Conservation (phyloP, 2,113 vertebrate genomes). For the Coregonus clupeaformis region DNA sequence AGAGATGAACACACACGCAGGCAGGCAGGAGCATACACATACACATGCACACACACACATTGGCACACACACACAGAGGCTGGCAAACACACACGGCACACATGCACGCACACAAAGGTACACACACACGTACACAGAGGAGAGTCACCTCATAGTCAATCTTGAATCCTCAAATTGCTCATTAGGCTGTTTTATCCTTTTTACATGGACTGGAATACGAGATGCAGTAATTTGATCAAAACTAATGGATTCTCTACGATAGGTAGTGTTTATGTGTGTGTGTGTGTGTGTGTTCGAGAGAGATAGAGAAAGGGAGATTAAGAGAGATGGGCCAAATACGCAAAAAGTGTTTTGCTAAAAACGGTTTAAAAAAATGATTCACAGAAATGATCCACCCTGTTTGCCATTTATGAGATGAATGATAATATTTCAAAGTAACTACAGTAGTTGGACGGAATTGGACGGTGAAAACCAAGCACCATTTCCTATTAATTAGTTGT, state of each 20-base stretch:
- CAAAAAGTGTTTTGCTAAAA: not conserved
- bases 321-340: not conserved
- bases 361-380: too few species aligned
- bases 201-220: not conserved
- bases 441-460: too few species aligned
- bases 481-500: not conserved
- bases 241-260: not conserved
- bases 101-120: not conserved
- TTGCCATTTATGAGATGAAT: too few species aligned
- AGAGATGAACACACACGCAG: slow-evolving; percentile 11
- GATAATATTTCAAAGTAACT: too few species aligned
- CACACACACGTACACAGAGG: not conserved
- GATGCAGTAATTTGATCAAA: not conserved
- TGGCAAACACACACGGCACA: not conserved
- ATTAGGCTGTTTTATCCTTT: not conserved
- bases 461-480: too few species aligned
- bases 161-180: not conserved
- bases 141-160: not conserved
- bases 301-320: not conserved
- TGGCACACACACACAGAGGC: not conserved
- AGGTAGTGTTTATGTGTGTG: not conserved
- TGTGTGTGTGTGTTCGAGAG: not conserved
- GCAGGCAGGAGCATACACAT: not conserved
- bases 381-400: too few species aligned
- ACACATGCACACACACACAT: not conserved